Conservation (phyloP, 2,888 invertebrate genomes). For the Gymnoscelis rufifasciata region DNA sequence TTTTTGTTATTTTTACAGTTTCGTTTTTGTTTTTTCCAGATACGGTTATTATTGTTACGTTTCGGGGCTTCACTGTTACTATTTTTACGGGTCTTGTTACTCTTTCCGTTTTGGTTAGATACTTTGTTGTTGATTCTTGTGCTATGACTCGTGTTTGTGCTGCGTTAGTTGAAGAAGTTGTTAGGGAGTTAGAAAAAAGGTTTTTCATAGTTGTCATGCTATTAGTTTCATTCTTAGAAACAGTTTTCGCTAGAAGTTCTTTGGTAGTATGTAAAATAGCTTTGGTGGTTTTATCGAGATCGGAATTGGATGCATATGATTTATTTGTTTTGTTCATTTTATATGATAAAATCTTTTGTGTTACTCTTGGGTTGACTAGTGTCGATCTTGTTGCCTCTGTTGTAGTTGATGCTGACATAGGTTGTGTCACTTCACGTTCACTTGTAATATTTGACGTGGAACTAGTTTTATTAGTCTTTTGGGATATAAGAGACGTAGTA, state of each 20-base stretch:
- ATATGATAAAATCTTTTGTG: slow-evolving; percentile 12
- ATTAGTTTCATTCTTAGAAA: slow-evolving; percentile 57
- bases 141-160: slow-evolving; percentile 28
- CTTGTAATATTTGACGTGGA: slow-evolving; percentile 40
- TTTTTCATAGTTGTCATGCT: slow-evolving; percentile 61
- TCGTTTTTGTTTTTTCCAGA: slow-evolving; percentile 22
- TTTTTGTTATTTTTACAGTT: slow-evolving; percentile 21
- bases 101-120: slow-evolving; percentile 19
- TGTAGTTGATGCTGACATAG: slow-evolving; percentile 43
- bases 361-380: slow-evolving; percentile 14
- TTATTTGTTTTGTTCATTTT: slow-evolving; percentile 20
- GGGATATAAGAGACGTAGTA: slow-evolving; percentile 47
- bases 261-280: slow-evolving; percentile 26
- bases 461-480: slow-evolving; percentile 39
- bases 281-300: slow-evolving; percentile 27
- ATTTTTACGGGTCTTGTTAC: slow-evolving; percentile 33
- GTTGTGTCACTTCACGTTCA: slow-evolving; percentile 45
- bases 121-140: slow-evolving; percentile 9
- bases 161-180: slow-evolving; percentile 46
- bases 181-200: slow-evolving; percentile 52
- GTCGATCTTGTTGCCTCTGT: slow-evolving; percentile 37
- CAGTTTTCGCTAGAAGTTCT: slow-evolving; percentile 28
- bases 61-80: slow-evolving; percentile 26
- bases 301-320: slow-evolving; percentile 31
- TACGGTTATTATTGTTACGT: slow-evolving; percentile 27